Conservation (phyloP, 2,888 invertebrate genomes). For the Bruchidius siliquastri region DNA sequence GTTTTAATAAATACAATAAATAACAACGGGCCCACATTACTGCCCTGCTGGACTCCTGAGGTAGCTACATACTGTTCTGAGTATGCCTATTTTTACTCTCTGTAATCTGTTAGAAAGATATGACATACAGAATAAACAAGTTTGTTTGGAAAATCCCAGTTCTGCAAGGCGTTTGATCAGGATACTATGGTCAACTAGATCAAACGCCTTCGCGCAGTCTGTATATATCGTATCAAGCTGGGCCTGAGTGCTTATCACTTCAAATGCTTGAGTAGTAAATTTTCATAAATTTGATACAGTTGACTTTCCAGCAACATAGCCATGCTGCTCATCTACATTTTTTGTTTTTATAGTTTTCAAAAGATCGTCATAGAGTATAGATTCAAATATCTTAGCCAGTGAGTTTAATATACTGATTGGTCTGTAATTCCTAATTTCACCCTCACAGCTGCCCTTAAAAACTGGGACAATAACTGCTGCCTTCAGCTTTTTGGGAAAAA, state of each 20-base stretch:
- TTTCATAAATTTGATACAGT: background rate
- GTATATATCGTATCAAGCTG: slow-evolving; percentile 1
- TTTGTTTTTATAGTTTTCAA: background rate
- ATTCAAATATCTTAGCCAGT: slow-evolving; percentile 1
- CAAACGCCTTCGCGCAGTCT: slow-evolving; percentile 2
- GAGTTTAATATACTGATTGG: background rate
- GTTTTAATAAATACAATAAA: no score
- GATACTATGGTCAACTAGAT: background rate
- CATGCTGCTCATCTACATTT: background rate
- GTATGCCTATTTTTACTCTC: background rate
- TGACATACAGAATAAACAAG: background rate
- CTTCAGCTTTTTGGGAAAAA: background rate
- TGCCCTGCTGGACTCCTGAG: slow-evolving; percentile 1
- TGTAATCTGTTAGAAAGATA: background rate
- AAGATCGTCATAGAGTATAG: slow-evolving; percentile 1
- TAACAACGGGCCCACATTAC: background rate
- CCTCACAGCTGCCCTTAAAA: background rate
- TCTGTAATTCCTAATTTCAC: background rate
- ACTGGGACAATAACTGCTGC: background rate
- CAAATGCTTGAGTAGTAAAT: background rate
- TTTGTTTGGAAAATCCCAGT: background rate
- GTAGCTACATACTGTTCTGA: background rate
- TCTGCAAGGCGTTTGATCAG: background rate
- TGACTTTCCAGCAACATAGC: background rate
- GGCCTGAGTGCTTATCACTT: background rate